Percentiles rank a stretch among this genome's conserved stretches.
Evolutionary conservation across 2,888 invertebrate species (phyloP).

Genomic region (Ornithoptera priamus): DNA sequence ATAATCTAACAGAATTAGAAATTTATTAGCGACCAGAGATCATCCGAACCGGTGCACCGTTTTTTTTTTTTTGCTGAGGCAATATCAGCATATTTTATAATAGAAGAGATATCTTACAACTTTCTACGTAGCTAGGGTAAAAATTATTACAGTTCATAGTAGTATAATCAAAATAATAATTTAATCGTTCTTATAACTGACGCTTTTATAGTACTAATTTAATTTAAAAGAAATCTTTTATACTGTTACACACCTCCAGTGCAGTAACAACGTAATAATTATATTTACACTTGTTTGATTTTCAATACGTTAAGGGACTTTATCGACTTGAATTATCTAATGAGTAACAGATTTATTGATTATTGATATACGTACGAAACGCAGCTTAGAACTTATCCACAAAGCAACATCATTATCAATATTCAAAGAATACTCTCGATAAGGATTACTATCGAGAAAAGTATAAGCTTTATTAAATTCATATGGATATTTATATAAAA

Average conservation of each 20-base stretch:
- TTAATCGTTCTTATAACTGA: too few species aligned
- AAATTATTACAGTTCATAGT: background rate
- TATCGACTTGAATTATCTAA: constrained; percentile 34
- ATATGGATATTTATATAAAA: background rate
- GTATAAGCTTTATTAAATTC: background rate
- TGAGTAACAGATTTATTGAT: constrained; percentile 37
- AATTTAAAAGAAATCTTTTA: too few species aligned
- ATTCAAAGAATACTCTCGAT: constrained; percentile 41
- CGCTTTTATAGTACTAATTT: too few species aligned
- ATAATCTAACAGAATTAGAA: constrained; percentile 43
- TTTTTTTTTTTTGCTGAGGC: constrained; percentile 39
- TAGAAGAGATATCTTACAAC: constrained; percentile 47
- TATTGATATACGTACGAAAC: constrained; percentile 34
- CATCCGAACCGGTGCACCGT: constrained; percentile 43
- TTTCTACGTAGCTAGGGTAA: constrained; percentile 47
- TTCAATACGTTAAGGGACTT: constrained; percentile 9
- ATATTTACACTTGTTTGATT: background rate
- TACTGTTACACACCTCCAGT: too few species aligned
- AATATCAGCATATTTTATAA: constrained; percentile 50
- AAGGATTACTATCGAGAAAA: too few species aligned
- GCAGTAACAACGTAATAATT: too few species aligned
- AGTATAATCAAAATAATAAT: too few species aligned
- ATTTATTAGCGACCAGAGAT: constrained; percentile 45
- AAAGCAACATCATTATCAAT: constrained; percentile 47
- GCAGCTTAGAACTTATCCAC: constrained; percentile 24